Percentiles rank a stretch among this genome's conserved stretches.
phyloP scores from a whole-genome alignment of 2,797 vertebrate genomes.

The Odontamblyopus lacepedii region DNA sequence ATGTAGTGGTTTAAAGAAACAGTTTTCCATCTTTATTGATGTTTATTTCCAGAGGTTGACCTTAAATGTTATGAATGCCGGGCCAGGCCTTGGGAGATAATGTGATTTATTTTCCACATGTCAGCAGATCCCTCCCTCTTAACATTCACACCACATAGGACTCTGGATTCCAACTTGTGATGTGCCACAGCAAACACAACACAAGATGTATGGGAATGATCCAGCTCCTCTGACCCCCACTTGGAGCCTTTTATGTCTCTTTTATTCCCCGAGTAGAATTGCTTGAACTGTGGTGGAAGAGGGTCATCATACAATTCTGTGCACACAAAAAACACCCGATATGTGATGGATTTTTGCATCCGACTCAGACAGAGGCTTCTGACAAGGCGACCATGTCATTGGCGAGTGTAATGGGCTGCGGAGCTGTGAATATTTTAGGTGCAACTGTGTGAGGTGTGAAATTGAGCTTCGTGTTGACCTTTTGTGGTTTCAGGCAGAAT shows the following conservation, averaged over 20 bases:
- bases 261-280: constrained; percentile 36
- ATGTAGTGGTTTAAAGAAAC: not conserved
- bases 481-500: constrained; percentile 12
- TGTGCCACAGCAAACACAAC: constrained; percentile 42
- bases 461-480: constrained; percentile 13
- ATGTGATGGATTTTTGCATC: constrained; percentile 4
- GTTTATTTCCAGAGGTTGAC: not conserved
- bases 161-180: constrained; percentile 43
- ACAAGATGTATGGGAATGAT: constrained; percentile 37
- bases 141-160: constrained; percentile 63
- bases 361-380: constrained; percentile 1
- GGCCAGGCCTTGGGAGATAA: constrained; percentile 23
- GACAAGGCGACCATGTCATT: not conserved
- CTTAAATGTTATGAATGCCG: not conserved
- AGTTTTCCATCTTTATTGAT: not conserved
- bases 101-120: constrained; percentile 45
- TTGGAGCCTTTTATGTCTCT: constrained; percentile 36
- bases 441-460: constrained; percentile 15
- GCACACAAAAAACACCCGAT: constrained; percentile 20
- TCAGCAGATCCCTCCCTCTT: constrained; percentile 60
- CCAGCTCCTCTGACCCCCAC: constrained; percentile 35
- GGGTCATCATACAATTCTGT: constrained; percentile 31
- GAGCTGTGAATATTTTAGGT: constrained; percentile 11
- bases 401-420: not conserved
- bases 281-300: constrained; percentile 32